Base-by-base conservation (phyloP, 2,113 vertebrate species). In the Myiagra hebetior region DNA sequence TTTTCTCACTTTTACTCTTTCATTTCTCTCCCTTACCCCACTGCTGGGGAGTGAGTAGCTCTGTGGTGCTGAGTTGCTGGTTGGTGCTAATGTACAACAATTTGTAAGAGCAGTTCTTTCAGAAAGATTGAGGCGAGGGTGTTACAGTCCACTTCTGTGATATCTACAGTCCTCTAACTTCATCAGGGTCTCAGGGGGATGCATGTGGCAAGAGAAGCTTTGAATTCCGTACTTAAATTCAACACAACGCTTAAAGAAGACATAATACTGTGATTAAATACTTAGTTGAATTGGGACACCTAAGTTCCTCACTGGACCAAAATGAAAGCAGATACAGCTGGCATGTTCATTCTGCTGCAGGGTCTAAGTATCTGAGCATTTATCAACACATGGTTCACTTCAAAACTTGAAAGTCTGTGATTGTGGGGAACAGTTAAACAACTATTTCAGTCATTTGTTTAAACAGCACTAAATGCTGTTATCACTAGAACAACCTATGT, bases 51-150 rank as follows among this genome's bases (percentile, higher is more conserved):
- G 2, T 17, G 17, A 79, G 4, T 7, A 31, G 30, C 31, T 62
- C 23, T 15, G 15, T 49, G 47, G 23, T n/a, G 15, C 16, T 56
- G 62, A 44, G 15, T 33, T 49, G 15, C 8, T 30, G n/a, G 14
- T n/a, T 72, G 35, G 9, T 50, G 35, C 50, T 50, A n/a, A 72
- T 39, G 13, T 37, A 17, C 7, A 42, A 33, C 7, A 52, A 16
- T 46, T n/a, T 57, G 4, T 60, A 59, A 72, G 7, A 55, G 16
- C 33, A 86, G 28, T 2, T 59, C 42, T 67, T 69, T 70, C 31
- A 50, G 46, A n/a, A 77, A 55, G 9, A 64, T 13, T 1, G 2
- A 41, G 14, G 11, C 0, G 0, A 10, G 24, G 9, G 5, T 57
- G 11, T 64, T 85, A 15, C 11, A 75, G 28, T 33, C 18, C 11